phyloP scores from a whole-genome alignment of 2,797 vertebrate species.

The Anabacerthia variegaticeps region DNA sequence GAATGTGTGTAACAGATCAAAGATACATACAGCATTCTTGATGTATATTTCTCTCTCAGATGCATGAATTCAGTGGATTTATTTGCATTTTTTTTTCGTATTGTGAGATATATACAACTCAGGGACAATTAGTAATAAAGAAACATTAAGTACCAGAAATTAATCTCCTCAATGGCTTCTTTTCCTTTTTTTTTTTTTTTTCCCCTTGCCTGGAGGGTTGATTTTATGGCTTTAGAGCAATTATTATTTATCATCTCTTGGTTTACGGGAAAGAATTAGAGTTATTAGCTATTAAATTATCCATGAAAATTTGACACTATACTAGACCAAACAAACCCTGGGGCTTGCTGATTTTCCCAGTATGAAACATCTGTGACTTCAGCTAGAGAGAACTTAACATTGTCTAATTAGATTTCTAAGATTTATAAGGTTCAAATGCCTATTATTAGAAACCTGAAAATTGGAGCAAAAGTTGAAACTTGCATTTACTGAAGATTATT shows the following conservation, averaged over 20 bases:
- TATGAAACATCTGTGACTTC: conserved; percentile 83
- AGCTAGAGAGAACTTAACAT: conserved; percentile 76
- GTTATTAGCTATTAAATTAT: conserved; percentile 88
- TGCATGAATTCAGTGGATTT: conserved; percentile 24
- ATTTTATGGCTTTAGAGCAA: conserved; percentile 78
- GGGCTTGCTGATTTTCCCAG: conserved; percentile 82
- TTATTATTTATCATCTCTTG: conserved; percentile 83
- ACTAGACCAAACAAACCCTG: conserved; percentile 83
- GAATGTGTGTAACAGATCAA: neutral
- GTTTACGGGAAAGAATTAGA: conserved; percentile 81
- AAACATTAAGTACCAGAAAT: conserved; percentile 74
- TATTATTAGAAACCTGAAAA: conserved; percentile 73
- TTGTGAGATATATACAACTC: conserved; percentile 43
- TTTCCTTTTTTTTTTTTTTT: conserved; percentile 30
- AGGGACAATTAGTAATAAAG: conserved; percentile 64
- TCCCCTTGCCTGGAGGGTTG: conserved; percentile 79
- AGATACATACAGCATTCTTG: neutral
- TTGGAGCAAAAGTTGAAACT: conserved; percentile 66
- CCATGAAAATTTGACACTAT: conserved; percentile 83
- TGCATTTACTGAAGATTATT: conserved; percentile 65
- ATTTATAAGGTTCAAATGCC: conserved; percentile 75
- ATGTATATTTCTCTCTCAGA: conserved; percentile 31
- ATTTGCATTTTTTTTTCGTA: conserved; percentile 42
- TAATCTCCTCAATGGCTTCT: conserved; percentile 72
- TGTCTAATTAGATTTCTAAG: conserved; percentile 81